Percentiles rank a stretch among this genome's conserved stretches.
These are phyloP conservation scores for Julus scandinavius DNA, from an alignment of 2,888 invertebrate species.

Conservation along the genomic window DNA sequence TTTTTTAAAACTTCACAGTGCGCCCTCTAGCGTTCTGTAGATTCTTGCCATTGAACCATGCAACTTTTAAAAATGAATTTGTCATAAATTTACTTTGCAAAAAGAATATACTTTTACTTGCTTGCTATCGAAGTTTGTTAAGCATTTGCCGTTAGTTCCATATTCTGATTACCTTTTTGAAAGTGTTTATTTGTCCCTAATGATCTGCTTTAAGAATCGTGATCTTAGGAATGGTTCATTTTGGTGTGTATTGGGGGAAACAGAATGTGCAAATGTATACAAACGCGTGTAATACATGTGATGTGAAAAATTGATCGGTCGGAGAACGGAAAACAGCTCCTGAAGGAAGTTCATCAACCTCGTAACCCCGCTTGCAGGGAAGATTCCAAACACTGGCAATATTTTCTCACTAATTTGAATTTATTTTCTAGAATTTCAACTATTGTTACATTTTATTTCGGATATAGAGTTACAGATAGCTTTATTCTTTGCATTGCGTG, in stretches of 20 bases:
- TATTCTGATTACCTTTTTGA: neutral
- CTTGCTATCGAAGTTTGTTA: neutral
- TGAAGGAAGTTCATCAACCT: slow-evolving; percentile 34
- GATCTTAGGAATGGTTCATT: slow-evolving; percentile 19
- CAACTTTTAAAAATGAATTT: too few species aligned
- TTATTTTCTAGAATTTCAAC: neutral
- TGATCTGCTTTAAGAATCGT: slow-evolving; percentile 30
- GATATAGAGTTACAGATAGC: neutral
- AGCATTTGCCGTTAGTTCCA: neutral
- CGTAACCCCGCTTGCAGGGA: slow-evolving; percentile 31
- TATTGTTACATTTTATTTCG: neutral
- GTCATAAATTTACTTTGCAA: too few species aligned
- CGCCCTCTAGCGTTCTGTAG: too few species aligned
- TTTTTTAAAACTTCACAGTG: too few species aligned
- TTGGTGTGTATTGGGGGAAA: neutral
- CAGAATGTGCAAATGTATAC: slow-evolving; percentile 6
- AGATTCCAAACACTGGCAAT: slow-evolving; percentile 34
- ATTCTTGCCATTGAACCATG: too few species aligned
- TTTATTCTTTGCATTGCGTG: neutral
- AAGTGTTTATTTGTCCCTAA: neutral
- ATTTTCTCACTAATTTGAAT: slow-evolving; percentile 20
- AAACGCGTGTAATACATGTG: slow-evolving; percentile 17
- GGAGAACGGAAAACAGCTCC: slow-evolving; percentile 31
- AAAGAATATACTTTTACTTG: neutral
- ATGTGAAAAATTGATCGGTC: slow-evolving; percentile 45